Conservation (phyloP, 2,888 invertebrate species). For the Melieria omissa region DNA sequence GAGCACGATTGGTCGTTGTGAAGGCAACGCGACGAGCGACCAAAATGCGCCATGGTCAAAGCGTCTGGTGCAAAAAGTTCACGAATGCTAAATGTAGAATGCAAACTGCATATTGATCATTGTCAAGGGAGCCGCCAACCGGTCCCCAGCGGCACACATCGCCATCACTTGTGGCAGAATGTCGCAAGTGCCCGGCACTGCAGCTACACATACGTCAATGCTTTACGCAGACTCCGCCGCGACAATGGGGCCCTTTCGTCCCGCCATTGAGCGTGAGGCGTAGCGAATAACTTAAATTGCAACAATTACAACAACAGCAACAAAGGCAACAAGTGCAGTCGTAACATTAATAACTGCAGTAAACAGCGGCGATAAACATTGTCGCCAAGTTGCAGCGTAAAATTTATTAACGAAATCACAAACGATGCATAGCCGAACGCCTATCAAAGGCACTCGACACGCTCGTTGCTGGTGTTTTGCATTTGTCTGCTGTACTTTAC, state of each 20-base stretch:
- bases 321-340: background rate
- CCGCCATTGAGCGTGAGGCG: constrained; percentile 35
- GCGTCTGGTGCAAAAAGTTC: no score
- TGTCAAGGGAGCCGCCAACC: no score
- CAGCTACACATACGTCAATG: no score
- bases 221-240: no score
- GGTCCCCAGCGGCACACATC: no score
- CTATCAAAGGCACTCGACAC: constrained; percentile 12
- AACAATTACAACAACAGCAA: constrained; percentile 12
- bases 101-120: no score
- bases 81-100: no score
- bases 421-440: constrained; percentile 20
- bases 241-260: constrained; percentile 22
- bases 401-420: constrained; percentile 32
- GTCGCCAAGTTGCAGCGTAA: constrained; percentile 32
- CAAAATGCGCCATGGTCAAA: no score
- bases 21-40: no score
- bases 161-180: no score
- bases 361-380: background rate
- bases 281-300: constrained; percentile 27
- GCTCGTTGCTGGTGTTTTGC: constrained; percentile 11
- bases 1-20: no score
- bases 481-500: constrained; percentile 16
- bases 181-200: no score
- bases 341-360: background rate